Evolutionary conservation across 2,888 invertebrate species (phyloP).

Genomic region (Bombylius discolor): DNA sequence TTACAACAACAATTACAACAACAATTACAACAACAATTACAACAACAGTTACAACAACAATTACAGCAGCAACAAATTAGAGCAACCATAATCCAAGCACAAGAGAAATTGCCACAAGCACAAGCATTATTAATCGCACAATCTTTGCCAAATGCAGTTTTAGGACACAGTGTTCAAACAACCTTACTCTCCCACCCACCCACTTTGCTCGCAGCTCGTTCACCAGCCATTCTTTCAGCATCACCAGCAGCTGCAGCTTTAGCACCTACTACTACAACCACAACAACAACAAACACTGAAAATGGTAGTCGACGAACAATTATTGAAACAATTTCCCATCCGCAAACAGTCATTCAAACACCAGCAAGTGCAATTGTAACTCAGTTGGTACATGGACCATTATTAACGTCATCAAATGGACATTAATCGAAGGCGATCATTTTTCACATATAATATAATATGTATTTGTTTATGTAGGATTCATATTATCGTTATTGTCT

Average conservation of each 20-base stretch:
- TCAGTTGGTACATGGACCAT: constrained; percentile 27
- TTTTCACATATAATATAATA: no score
- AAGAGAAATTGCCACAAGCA: constrained; percentile 22
- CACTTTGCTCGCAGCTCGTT: constrained; percentile 23
- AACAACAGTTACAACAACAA: constrained; percentile 35
- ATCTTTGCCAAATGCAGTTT: constrained; percentile 21
- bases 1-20: constrained; percentile 32
- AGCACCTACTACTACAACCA: not conserved
- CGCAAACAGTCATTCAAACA: constrained; percentile 22
- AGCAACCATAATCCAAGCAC: constrained; percentile 27
- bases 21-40: constrained; percentile 32
- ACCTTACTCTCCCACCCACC: constrained; percentile 30
- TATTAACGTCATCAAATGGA: constrained; percentile 18
- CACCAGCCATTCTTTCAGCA: constrained; percentile 9
- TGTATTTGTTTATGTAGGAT: no score
- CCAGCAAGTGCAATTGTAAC: constrained; percentile 26
- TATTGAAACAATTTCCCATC: constrained; percentile 21
- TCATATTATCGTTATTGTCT: no score
- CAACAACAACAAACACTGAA: constrained; percentile 19
- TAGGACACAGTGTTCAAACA: constrained; percentile 30
- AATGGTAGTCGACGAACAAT: constrained; percentile 10
- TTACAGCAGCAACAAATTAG: constrained; percentile 36
- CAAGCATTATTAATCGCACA: constrained; percentile 25
- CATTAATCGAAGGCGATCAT: not conserved
- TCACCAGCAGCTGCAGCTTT: not conserved